Base-by-base conservation (phyloP, 2,113 vertebrate genomes). In the Hypomesus transpacificus region DNA sequence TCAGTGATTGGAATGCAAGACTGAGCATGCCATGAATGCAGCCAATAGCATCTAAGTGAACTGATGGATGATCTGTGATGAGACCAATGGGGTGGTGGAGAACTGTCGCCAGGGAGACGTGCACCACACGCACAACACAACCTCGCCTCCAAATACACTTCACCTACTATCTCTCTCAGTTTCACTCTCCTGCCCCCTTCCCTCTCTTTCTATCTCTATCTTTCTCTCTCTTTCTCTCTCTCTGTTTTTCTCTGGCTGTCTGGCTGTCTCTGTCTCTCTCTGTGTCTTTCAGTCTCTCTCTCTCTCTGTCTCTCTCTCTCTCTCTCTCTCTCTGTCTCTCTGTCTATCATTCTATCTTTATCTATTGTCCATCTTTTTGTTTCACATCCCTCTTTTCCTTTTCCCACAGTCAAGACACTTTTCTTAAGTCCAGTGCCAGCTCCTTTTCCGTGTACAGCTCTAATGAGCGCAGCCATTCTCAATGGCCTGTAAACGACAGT, bases 1-100 rank as follows among this genome's bases (percentile, higher is more conserved):
- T 70, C 73, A 70, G 60, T 69, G 65, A 66, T 62, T 56, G 70
- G 70, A 77, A 76, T 75, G 73, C 71, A 72, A 68, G 69, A 69
- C 69, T 39, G 73, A 82, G 83, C 83, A 85, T 85, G 80, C 69
- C 56, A 34, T 68, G 68, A 82, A 75, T 80, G 70, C 68, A 57
- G 26, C 61, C 17, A 63, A 63, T 26, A 28, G n/a, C 24, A 26
- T 61, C 22, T 31, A 31, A 17, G 65, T 68, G 59, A 58, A 65
- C 70, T 68, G 66, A 71, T 51, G 34, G 63, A 58, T 68, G 39
- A 63, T 63, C 16, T 63, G 14, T 17, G 26, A 7, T 61, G 59
- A 26, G 24, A 63, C 22, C 22, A 18, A 63, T 24, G 54, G 53
- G 53, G 9, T 24, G 52, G 39, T 46, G 67, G 28, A n/a, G 17